Evolutionary conservation across 2,113 vertebrate genomes (phyloP), one percentile per base, ranked within the genome.

Genomic region (Pogona vitticeps): DNA sequence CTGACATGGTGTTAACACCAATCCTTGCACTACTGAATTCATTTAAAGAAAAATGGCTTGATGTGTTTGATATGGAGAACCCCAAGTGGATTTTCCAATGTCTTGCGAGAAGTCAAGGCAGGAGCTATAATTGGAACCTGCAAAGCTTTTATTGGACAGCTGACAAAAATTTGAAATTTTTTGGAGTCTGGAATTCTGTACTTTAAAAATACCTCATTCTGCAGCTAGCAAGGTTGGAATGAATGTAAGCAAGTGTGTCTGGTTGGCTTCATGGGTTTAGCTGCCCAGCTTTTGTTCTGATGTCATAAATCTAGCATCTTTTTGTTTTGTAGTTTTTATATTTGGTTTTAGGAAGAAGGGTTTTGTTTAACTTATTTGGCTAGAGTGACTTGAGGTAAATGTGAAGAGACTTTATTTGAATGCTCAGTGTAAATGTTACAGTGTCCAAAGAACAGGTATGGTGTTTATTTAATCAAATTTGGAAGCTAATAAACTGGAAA

Each of bases 401-500:
- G 28, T 42, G 31, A 91, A 92, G 90, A 85, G 81, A 78, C 89
- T 94, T 91, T 90, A 91, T 95, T 90, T 94, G 77, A 94, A 93
- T 93, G 86, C 93, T 90, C 89, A 92, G 88, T 90, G 90, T 91
- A 89, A 93, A 91, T 80, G 28, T 86, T 94, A 92, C 80, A 0
- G 40, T 86, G 92, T 95, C 91, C 93, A 91, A 90, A 94, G 85
- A 88, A 93, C 92, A 89, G 40, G 3, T 89, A 92, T 93, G 90
- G 90, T 94, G 93, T 63, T 21, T 33, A n/a, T 76, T 70, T 59
- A 59, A n/a, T 83, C 65, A 76, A 70, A 70, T 15, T 8, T 28
- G 9, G 80, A 88, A 81, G 40, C 4, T 59, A 75, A 91, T 90
- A 86, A 86, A 0, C 8, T 46, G 52, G 56, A 67, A 75, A 79